A percentile compares a stretch with the other conserved stretches of the same genome.
phyloP scores from a whole-genome alignment of 2,113 vertebrate species.

The Chaetorhynchus papuensis region DNA sequence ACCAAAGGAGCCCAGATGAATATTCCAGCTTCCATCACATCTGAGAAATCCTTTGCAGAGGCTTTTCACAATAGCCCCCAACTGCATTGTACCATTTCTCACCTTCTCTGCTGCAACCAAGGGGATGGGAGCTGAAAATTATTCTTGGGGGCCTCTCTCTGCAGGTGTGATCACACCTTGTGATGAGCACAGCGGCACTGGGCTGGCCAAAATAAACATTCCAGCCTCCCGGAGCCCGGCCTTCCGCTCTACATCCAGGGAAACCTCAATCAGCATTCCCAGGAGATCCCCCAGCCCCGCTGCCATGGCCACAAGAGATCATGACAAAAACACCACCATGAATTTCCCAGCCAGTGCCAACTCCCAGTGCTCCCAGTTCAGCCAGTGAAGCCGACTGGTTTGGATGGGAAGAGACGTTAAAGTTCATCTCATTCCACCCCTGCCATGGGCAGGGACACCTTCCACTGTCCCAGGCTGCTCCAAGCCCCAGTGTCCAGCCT shows the following conservation, averaged over 20 bases:
- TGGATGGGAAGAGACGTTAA: neutral
- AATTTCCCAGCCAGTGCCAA: accelerated
- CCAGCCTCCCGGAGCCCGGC: neutral
- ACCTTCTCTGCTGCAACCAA: neutral
- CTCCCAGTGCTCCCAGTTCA: neutral
- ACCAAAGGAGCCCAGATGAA: neutral
- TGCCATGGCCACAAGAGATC: neutral
- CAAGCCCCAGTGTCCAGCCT: neutral
- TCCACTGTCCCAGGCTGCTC: neutral
- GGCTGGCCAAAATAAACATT: neutral
- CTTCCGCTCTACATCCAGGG: neutral
- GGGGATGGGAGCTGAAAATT: slow-evolving; percentile 24
- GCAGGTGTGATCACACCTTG: slow-evolving; percentile 41
- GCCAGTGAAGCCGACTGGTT: neutral
- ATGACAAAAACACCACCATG: accelerated
- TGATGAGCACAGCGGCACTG: neutral
- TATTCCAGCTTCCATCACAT: slow-evolving; percentile 10
- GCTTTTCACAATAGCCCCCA: slow-evolving; percentile 14
- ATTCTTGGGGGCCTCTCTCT: neutral
- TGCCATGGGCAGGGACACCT: neutral
- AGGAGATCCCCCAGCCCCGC: neutral
- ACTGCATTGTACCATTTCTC: slow-evolving; percentile 39
- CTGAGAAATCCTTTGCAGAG: slow-evolving; percentile 19
- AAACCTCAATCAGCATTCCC: neutral
- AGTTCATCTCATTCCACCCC: neutral